Evolutionary conservation across 2,113 vertebrate species (phyloP), one percentile per base, ranked within the genome.

Genomic region (Chrysochloris asiatica): DNA sequence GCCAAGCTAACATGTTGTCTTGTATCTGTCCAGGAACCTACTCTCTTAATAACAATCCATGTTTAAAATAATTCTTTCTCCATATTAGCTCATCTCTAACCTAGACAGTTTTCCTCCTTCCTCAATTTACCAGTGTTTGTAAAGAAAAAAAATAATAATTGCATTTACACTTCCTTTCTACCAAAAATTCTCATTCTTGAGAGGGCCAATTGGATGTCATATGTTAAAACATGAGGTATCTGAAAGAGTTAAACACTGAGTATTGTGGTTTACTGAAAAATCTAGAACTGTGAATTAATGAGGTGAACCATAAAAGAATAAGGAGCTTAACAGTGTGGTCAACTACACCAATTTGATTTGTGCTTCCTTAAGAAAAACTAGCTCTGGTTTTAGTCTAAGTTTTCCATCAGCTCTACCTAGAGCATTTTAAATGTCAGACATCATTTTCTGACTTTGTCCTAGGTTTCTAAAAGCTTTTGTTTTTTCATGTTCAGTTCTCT

Each of bases 311-410:
- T 59, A 69, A 73, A 71, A 90, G 33, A 67, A 24, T 43, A 12
- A 50, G 65, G 36, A 48, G 54, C 59, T 71, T 24, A n/a, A 59
- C 41, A 65, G 2, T 77, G 65, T 50, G 79, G 71, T 79, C 92
- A 54, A 77, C 52, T 76, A 85, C 45, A 75, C 80, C 26, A 87
- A 71, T 54, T 5, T 0, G 14, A 86, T 91, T 88, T 85, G 72
- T 67, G 94, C 90, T 41, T 94, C 1, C 65, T 88, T 83, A 82
- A 72, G 36, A 91, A 24, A 93, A 92, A 78, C 95, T 84, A 92
- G 52, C 87, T 95, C 77, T 87, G 50, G 54, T 91, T 95, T 88
- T 24, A 93, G 72, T 93, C 84, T 73, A 95, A 93, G 83, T 76
- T 85, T 95, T 67, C 87, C 67, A 76, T 41, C 77, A 90, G 54